These are phyloP conservation scores for Callorhinus ursinus DNA, from an alignment of 2,113 vertebrate genomes.

Conservation along the genomic window DNA sequence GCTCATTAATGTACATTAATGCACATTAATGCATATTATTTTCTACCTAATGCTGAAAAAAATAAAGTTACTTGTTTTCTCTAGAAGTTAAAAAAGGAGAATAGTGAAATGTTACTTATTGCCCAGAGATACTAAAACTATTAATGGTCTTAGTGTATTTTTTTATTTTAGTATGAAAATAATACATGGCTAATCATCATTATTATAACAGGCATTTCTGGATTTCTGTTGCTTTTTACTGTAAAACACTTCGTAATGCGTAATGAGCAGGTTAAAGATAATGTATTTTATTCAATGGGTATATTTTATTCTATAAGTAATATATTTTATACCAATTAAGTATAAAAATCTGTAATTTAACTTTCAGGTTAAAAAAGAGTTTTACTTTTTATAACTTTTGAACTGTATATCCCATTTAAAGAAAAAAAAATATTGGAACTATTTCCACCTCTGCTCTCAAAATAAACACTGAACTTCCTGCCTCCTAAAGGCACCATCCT, in stretches of 20 bases:
- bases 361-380: background rate
- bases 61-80: background rate
- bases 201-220: background rate
- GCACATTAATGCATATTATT: background rate
- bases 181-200: background rate
- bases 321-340: background rate
- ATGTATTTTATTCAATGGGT: background rate
- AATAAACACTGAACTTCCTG: background rate
- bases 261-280: background rate
- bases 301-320: background rate
- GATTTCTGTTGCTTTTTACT: background rate
- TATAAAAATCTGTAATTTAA: background rate
- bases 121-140: background rate
- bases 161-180: slow-evolving; percentile 39
- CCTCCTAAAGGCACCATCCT: background rate
- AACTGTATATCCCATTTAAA: background rate
- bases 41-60: background rate
- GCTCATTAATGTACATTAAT: background rate
- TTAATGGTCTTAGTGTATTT: background rate
- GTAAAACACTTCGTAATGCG: background rate
- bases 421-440: background rate
- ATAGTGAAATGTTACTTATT: background rate
- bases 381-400: background rate
- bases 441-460: background rate
- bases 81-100: background rate